Base-by-base conservation (phyloP, 2,797 vertebrate species). In the Phalloptychus januarius region DNA sequence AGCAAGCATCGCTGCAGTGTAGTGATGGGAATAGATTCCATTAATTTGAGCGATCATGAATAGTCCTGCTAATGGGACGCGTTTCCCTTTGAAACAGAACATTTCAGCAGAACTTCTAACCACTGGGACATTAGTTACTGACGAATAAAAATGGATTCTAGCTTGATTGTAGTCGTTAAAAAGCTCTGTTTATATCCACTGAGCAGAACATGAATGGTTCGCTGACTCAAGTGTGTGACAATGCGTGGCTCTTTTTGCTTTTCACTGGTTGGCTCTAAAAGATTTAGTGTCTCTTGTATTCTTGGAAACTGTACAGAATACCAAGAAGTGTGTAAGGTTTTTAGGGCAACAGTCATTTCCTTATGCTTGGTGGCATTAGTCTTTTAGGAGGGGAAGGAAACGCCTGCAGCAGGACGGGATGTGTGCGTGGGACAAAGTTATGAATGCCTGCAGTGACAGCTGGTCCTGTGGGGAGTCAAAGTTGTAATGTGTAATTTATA, bases 381-480 rank as follows among this genome's bases (percentile, higher is more conserved):
- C 86, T 81, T 11, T 50, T 42, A 75, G 75, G 44, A 6, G 28
- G n/a, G 36, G 45, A 44, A 33, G 45, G 63, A 72, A 63, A 28
- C 12, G 77, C 80, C 75, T 44, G 36, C 63, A 80, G 84, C 70
- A 52, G 54, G 52, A 80, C 75, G 36, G 18, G 45, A 36, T 20
- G 20, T 63, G 76, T 13, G 63, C 36, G 31, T 54, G 63, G 16
- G 61, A 40, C 52, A 74, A 44, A 80, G 78, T 85, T 82, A 80
- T 4, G 33, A 77, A 80, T 25, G 83, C 67, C 83, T 81, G 76
- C 84, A 78, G 85, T 89, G 89, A 91, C 87, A 87, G 84, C 78
- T 50, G 8, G 72, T 85, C 91, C 80, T 87, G 40, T 23, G 86
- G 87, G 86, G 86, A 58, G 72, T 61, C 7, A 13, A 63, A 56